Evolutionary conservation across 2,797 vertebrate genomes (phyloP), one percentile per base, ranked within the genome.

Genomic region (Helarctos malayanus): DNA sequence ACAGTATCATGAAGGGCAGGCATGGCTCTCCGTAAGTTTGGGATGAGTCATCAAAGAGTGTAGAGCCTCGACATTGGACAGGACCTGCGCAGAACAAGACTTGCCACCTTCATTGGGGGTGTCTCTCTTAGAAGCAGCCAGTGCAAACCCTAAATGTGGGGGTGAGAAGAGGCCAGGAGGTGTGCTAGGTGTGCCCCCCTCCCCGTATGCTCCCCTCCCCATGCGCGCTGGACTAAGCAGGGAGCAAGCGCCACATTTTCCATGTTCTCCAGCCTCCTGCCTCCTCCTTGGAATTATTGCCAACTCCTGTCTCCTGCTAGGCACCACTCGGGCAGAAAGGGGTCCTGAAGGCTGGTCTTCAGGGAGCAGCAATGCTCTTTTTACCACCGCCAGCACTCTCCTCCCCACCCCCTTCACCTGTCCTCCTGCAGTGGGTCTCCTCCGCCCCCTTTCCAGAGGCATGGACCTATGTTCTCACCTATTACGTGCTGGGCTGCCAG

Each of bases 21-120:
- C 3, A 18, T 1, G 2, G 3, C 10, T 80, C 49, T 13, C 78
- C 61, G 7, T 18, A 8, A 3, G 5, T 52, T 52, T 52, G 35
- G 32, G 13, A 52, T 47, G 32, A 49, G 59, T 93, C 83, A 38
- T 19, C 54, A 56, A 54, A 52, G 56, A 23, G 9, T 29, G 18
- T 47, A 7, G 57, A 71, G 16, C 5, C 41, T 25, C 27, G 57
- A 73, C 32, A 10, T 0, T 0, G n/a, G 18, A 35, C 15, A 21
- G 7, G 2, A 69, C 21, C 12, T 9, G 11, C 11, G 23, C 45
- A 76, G 65, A 91, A 75, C 25, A 29, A 95, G 25, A 68, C 41
- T 75, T 32, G 13, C 12, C 23, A 19, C 32, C 57, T 23, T 29
- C 7, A 57, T 0, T 0, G 29, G 9, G 6, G 2, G 0, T 27